Conservation (phyloP, 2,113 vertebrate genomes). For the Channa maculata region DNA sequence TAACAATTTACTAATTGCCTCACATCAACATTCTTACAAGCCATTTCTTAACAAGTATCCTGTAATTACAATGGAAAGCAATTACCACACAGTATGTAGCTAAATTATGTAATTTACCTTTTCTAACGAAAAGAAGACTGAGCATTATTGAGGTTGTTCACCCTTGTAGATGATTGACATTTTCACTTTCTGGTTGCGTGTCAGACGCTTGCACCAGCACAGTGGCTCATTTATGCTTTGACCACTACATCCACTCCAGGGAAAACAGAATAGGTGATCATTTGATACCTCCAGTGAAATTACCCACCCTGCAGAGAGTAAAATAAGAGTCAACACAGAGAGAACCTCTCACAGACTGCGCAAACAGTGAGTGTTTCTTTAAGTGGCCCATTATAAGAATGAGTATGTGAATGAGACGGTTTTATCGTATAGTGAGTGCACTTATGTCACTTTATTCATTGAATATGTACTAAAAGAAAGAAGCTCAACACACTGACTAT, state of each 20-base stretch:
- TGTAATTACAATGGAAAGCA: slow-evolving; percentile 33
- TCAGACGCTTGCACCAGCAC: slow-evolving; percentile 57
- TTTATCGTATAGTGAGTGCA: slow-evolving; percentile 37
- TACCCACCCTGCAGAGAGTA: slow-evolving; percentile 71
- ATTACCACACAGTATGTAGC: not conserved
- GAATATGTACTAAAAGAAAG: not conserved
- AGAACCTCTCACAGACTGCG: slow-evolving; percentile 60
- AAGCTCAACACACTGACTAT: slow-evolving; percentile 4
- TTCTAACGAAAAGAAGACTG: slow-evolving; percentile 18
- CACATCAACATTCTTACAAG: slow-evolving; percentile 20
- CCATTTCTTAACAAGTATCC: slow-evolving; percentile 13
- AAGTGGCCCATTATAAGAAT: slow-evolving; percentile 67
- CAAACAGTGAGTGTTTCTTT: slow-evolving; percentile 73
- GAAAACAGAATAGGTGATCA: slow-evolving; percentile 75
- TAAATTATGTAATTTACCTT: not conserved
- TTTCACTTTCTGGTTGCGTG: slow-evolving; percentile 48
- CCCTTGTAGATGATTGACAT: slow-evolving; percentile 56
- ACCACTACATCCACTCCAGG: slow-evolving; percentile 51
- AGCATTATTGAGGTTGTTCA: slow-evolving; percentile 39
- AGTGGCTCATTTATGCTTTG: slow-evolving; percentile 69
- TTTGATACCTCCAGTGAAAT: slow-evolving; percentile 67
- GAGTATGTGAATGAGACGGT: slow-evolving; percentile 40
- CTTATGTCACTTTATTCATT: slow-evolving; percentile 20
- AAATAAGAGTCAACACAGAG: slow-evolving; percentile 71
- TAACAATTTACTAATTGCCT: not conserved